Evolutionary conservation across 2,113 vertebrate species (phyloP).

Genomic region (Tachysurus vachellii): DNA sequence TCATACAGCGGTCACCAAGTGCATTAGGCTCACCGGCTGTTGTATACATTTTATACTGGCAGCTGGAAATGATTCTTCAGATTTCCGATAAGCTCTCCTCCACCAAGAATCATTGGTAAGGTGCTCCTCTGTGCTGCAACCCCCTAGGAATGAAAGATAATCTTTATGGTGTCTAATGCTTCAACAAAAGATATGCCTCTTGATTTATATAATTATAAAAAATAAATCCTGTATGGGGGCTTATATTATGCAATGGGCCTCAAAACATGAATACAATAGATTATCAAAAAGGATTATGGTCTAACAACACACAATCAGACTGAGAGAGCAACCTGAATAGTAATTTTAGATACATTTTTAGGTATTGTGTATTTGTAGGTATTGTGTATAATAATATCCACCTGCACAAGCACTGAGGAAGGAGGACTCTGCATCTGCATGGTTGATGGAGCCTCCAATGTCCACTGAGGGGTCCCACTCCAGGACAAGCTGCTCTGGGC

Average conservation of each 20-base stretch:
- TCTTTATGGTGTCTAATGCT: constrained; percentile 3
- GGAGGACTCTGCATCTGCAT: constrained; percentile 68
- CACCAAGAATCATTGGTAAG: constrained; percentile 28
- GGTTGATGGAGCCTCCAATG: constrained; percentile 75
- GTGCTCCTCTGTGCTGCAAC: constrained; percentile 13
- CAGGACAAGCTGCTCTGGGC: constrained; percentile 72
- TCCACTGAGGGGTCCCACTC: constrained; percentile 89
- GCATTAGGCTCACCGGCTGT: constrained; percentile 26
- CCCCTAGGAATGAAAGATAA: constrained; percentile 23
- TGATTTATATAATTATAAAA: constrained; percentile 21
- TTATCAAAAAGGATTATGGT: not conserved
- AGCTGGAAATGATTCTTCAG: not conserved
- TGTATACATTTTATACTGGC: not conserved
- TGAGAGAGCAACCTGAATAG: not conserved
- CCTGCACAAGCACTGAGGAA: constrained; percentile 67
- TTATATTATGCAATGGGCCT: constrained; percentile 4
- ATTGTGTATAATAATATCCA: constrained; percentile 38
- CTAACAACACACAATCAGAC: not conserved
- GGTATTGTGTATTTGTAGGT: no score
- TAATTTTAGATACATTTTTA: not conserved
- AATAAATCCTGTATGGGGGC: constrained; percentile 11
- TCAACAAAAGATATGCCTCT: constrained; percentile 2
- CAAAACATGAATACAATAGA: not conserved
- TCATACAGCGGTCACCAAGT: not conserved
- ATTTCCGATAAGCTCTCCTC: constrained; percentile 30